Base-by-base conservation (phyloP, 2,797 vertebrate species). In the Pseudotriccus pelzelni region DNA sequence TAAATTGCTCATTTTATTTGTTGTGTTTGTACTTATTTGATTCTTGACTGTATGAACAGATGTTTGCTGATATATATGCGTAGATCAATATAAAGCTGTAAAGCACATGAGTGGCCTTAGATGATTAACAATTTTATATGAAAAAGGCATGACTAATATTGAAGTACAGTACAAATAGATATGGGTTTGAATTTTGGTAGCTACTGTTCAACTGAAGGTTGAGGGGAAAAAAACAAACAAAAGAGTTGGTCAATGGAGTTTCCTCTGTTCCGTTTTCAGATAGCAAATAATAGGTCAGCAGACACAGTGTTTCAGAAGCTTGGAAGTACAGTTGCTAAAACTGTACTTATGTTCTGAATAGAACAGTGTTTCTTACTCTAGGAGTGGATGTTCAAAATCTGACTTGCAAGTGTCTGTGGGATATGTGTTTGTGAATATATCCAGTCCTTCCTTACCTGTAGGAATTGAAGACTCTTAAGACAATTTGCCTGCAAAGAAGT, bases 281-380 rank as follows among this genome's bases (percentile, higher is more conserved):
- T n/a, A 84, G 11, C 50, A 84, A 43, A 21, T 63, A 4, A 2
- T 30, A 62, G 30, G 20, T 46, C 47, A 56, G 30, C 43, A 60
- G 58, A 43, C 2, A 6, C 7, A 25, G 36, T 47, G 19, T 66
- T 87, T 87, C 37, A 50, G 69, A 62, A 47, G 12, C 30, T 86
- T 78, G 14, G 11, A 10, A 11, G 1, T 49, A 28, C 24, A 37
- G 37, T 37, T 37, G 37, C 37, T 58, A 27, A 72, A 37, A 27
- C 50, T 60, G 25, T 44, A 43, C 7, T 46, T 53, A 30, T 14
- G 17, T 83, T 92, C 12, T 63, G 70, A 73, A 36, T 36, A 56
- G 84, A 94, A 19, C 53, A 64, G 84, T 74, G 64, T 90, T 96
- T 91, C 92, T 95, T 94, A 14, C 7, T 14, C 49, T 70, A 77